Percentiles rank a stretch among this genome's conserved stretches.
Conservation (phyloP, 1,140 invertebrate species). For the Caenorhabditis latens region DNA sequence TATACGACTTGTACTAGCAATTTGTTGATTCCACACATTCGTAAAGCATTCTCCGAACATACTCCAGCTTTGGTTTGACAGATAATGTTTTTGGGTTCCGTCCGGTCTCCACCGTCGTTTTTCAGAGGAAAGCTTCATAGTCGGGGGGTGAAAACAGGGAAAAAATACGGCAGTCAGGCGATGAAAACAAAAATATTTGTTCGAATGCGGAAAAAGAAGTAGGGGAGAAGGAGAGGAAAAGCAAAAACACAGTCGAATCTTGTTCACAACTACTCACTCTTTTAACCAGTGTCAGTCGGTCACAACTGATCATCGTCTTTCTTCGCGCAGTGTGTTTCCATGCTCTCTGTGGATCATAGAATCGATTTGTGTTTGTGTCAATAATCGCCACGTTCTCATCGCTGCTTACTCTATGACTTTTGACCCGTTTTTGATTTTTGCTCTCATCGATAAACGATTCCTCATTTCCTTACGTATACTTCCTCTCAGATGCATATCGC, state of each 20-base stretch:
- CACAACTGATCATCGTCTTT: not conserved
- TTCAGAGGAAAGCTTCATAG: conserved; percentile 32
- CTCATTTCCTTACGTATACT: not conserved
- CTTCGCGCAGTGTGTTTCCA: not conserved
- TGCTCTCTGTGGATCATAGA: not conserved
- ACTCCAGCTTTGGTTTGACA: not conserved
- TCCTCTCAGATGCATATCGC: no score
- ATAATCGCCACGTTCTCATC: not conserved
- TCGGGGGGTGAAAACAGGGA: not conserved
- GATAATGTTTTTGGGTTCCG: conserved; percentile 31
- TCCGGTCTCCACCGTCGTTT: conserved; percentile 7
- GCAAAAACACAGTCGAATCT: conserved; percentile 49
- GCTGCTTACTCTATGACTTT: not conserved
- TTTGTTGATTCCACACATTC: no score
- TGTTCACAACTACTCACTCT: conserved; percentile 34
- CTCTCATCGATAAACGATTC: not conserved
- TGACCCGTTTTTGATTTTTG: not conserved
- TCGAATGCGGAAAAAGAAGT: conserved; percentile 27
- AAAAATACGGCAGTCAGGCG: conserved; percentile 43
- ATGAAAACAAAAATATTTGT: conserved; percentile 57
- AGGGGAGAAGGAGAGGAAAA: conserved; percentile 17
- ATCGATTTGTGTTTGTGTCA: conserved; percentile 15
- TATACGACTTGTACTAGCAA: no score
- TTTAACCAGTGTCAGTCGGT: not conserved
- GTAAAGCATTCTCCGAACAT: no score